Percentiles rank a stretch among this genome's conserved stretches.
phyloP scores from a whole-genome alignment of 2,797 vertebrate genomes.

The Danio jaintianensis region DNA sequence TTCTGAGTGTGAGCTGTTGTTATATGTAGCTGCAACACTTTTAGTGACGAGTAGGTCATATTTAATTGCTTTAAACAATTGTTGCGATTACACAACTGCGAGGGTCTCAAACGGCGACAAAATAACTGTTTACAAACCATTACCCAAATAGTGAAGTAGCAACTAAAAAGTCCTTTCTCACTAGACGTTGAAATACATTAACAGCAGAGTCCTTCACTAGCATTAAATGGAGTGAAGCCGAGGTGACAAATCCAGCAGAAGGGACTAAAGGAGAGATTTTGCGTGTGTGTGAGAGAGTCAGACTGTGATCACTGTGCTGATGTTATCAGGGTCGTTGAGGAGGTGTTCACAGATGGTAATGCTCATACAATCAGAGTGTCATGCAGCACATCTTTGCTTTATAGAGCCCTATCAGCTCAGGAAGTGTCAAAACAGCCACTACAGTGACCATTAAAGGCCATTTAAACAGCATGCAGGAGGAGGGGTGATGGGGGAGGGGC shows the following conservation, averaged over 20 bases:
- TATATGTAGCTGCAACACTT: background rate
- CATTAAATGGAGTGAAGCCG: slow-evolving; percentile 17
- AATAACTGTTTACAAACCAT: slow-evolving; percentile 6
- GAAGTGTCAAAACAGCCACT: slow-evolving; percentile 90
- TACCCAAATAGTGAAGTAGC: background rate
- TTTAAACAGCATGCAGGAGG: slow-evolving; percentile 79
- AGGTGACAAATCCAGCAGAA: slow-evolving; percentile 53
- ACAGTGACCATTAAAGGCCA: slow-evolving; percentile 85
- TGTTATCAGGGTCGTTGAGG: slow-evolving; percentile 66
- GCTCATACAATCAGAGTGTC: slow-evolving; percentile 71
- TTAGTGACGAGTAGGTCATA: background rate
- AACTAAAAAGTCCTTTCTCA: slow-evolving; percentile 28
- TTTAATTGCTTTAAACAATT: slow-evolving; percentile 22
- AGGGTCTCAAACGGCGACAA: background rate
- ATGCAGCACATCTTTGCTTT: slow-evolving; percentile 84
- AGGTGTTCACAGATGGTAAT: slow-evolving; percentile 82
- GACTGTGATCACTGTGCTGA: slow-evolving; percentile 53
- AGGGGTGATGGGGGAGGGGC: slow-evolving; percentile 12
- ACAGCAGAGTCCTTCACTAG: slow-evolving; percentile 11
- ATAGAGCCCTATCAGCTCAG: slow-evolving; percentile 87
- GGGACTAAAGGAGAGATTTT: slow-evolving; percentile 49
- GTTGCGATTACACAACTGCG: background rate
- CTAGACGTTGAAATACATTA: slow-evolving; percentile 30
- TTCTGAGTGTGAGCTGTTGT: background rate
- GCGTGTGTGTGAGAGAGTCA: slow-evolving; percentile 32